Evolutionary conservation across 2,113 vertebrate genomes (phyloP).

Genomic region (Thinocorus orbignyianus): DNA sequence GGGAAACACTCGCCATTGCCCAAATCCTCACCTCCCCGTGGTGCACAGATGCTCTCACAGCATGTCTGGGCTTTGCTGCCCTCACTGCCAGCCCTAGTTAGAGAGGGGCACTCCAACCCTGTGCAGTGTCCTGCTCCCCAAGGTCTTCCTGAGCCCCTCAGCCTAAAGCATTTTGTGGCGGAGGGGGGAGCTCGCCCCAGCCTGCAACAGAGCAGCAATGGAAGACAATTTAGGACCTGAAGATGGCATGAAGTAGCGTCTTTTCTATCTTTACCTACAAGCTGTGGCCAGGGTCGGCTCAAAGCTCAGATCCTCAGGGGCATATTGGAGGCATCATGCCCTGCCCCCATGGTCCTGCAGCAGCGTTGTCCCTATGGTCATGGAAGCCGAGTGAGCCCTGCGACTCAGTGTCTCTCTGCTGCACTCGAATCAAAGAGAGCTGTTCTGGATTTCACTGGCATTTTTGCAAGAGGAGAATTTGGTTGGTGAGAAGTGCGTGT

Average conservation of each 20-base stretch:
- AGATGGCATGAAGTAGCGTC: background rate
- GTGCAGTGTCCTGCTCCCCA: accelerated
- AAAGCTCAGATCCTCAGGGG: background rate
- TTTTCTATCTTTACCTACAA: background rate
- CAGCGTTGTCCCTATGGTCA: background rate
- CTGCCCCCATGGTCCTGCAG: accelerated
- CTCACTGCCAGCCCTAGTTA: accelerated
- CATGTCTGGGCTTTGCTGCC: background rate
- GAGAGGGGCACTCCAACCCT: background rate
- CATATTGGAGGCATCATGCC: background rate
- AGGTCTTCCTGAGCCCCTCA: background rate
- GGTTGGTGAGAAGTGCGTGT: accelerated
- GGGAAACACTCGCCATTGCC: background rate
- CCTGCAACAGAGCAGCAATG: accelerated
- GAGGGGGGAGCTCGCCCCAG: background rate
- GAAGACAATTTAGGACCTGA: background rate
- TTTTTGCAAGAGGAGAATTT: background rate
- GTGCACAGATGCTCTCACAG: background rate
- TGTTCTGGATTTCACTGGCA: background rate
- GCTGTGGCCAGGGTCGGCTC: background rate
- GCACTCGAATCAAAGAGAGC: background rate
- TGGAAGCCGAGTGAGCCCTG: background rate
- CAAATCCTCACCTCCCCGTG: background rate
- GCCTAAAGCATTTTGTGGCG: accelerated
- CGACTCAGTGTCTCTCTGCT: accelerated